Percentiles rank a stretch among this genome's conserved stretches.
Evolutionary conservation across 2,888 invertebrate genomes (phyloP).

Genomic region (Drosophila helvetica): DNA sequence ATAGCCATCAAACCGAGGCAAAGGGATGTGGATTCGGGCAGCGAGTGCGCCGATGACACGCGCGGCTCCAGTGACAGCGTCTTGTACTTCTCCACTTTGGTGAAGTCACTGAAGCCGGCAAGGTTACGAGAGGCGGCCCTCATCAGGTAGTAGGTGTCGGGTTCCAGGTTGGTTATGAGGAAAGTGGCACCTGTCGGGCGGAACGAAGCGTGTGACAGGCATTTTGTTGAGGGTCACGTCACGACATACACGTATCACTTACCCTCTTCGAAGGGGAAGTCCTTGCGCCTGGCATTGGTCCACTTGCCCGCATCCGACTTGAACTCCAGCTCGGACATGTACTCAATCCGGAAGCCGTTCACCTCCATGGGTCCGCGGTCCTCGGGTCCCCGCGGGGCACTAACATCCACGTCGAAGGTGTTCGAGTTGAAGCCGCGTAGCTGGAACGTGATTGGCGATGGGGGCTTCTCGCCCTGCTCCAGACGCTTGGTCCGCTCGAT

Average conservation of each 20-base stretch:
- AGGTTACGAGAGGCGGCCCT: constrained; percentile 85
- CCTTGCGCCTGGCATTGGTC: constrained; percentile 82
- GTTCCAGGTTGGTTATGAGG: constrained; percentile 84
- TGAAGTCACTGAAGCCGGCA: constrained; percentile 85
- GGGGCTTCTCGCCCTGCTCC: constrained; percentile 85
- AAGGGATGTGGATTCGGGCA: constrained; percentile 16
- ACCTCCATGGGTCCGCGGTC: constrained; percentile 81
- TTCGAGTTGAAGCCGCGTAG: constrained; percentile 83
- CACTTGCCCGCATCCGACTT: constrained; percentile 82
- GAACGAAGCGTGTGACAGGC: neutral
- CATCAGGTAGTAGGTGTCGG: constrained; percentile 85
- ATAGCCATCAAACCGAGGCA: constrained; percentile 3
- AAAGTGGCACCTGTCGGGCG: constrained; percentile 84
- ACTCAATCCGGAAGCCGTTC: constrained; percentile 83
- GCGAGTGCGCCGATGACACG: constrained; percentile 40
- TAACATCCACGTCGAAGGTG: constrained; percentile 83
- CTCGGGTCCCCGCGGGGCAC: constrained; percentile 69
- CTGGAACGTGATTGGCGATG: constrained; percentile 83
- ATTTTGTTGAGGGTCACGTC: constrained; percentile 6
- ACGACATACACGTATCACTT: constrained; percentile 41
- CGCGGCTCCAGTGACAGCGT: constrained; percentile 82
- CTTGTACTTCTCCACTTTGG: constrained; percentile 80
- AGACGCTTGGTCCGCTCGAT: constrained; percentile 85
- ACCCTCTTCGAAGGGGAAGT: constrained; percentile 83
- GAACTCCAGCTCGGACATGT: constrained; percentile 82